Base-by-base conservation (phyloP, 1,140 invertebrate genomes). In the Hyles vespertilio region DNA sequence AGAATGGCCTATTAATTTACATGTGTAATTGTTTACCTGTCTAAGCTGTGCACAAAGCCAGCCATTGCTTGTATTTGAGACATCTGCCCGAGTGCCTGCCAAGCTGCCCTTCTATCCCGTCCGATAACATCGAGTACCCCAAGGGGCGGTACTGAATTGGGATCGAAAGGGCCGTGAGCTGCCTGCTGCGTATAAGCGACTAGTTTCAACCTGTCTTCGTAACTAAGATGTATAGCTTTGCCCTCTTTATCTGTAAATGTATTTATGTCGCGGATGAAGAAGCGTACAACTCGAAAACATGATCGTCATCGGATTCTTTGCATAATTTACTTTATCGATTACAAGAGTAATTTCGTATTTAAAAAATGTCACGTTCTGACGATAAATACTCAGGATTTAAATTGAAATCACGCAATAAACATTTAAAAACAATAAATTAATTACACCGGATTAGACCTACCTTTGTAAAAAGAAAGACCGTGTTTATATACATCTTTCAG, bases 111-210 rank as follows among this genome's bases (percentile, higher is more conserved):
- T 60, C 98, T 91, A 82, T 99, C 97, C 81, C 93, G 94, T 1
- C 98, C 98, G 71, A 99, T 97, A 5, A 99, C 96, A 90, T 99
- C 98, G 22, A 99, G 89, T 1, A 98, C 96, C 44, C 98, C 98
- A 43, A 98, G 87, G 43, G 96, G 96, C 44, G 96, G 94, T 7
- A 94, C 93, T 62, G 94, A 95, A 60, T 94, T 93, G 45, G 92
- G 84, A 67, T 93, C 91, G 73, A 94, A 97, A 62, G 96, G 95
- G 5, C 98, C 98, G 89, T 97, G 93, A 6, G 91, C 92, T 5
- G 95, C 95, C 92, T 99, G 98, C 78, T 98, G 96, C 5, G 95
- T 97, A 70, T 96, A 96, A 2, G 97, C 98, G 8, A 98, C 94
- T 60, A 99, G 84, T 79, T 95, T 95, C 12, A 98, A 85, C 86